Base-by-base conservation (phyloP, 2,797 vertebrate species). In the Florisuga fusca region DNA sequence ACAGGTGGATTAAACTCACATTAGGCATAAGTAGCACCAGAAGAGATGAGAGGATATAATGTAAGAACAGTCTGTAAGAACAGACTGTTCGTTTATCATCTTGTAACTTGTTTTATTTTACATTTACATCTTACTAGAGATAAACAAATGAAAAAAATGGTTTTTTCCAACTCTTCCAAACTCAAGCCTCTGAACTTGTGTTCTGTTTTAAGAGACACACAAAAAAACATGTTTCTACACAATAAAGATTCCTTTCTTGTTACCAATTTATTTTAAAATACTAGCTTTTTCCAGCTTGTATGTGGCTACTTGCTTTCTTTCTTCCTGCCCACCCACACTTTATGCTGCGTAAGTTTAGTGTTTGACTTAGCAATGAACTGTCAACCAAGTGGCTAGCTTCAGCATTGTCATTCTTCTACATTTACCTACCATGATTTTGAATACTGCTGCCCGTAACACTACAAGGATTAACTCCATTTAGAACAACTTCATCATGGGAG, bases 221-320 rank as follows among this genome's bases (percentile, higher is more conserved):
- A 38, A 38, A 38, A 95, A 88, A 38, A 54, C 57, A 77, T 58
- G 43, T 80, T 84, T 89, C 79, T 62, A 77, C 43, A 88, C 45
- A 87, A 77, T 10, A 84, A 91, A 79, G 69, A 93, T 74, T 83
- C 81, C 63, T 82, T 95, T 89, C 83, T 71, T 92, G 53, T 90
- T 87, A 87, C 33, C 31, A 74, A 7, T 4, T 54, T 58, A 61
- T 54, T 87, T 45, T 7, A 95, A 93, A 90, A 78, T 46, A 87
- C 18, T 63, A 33, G 17, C 45, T 73, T 91, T 90, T 87, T 91
- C 79, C 58, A 62, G 66, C 71, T 61, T 78, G 38, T 15, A 78
- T 62, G 74, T 38, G 63, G n/a, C 62, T 74, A 57, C 66, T 87
- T 54, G 75, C 46, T 26, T 87, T 87, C 77, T 33, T 59, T 87